A percentile compares a stretch with the other conserved stretches of the same genome.
These are phyloP conservation scores for Leptobrachium leishanense DNA, from an alignment of 2,113 vertebrate species.

Conservation along the genomic window DNA sequence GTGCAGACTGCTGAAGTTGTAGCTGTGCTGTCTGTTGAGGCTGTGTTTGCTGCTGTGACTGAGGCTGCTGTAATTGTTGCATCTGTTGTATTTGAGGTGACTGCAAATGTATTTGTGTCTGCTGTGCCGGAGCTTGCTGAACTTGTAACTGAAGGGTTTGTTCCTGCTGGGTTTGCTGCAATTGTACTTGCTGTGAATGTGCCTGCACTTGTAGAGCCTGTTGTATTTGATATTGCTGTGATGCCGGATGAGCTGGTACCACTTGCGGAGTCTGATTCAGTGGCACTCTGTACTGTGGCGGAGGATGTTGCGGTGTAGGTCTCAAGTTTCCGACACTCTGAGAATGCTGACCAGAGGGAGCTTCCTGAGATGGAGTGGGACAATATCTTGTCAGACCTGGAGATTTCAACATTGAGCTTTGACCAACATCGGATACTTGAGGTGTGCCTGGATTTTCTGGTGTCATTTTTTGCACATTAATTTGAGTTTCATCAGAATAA, in stretches of 20 bases:
- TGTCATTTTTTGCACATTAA: conserved; percentile 10
- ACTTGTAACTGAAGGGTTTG: too few species aligned
- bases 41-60: conserved; percentile 4
- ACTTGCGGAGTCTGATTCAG: not conserved
- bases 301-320: conserved; percentile 28
- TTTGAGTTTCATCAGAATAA: conserved; percentile 30
- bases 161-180: too few species aligned
- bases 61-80: conserved; percentile 10
- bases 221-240: conserved; percentile 15
- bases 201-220: not conserved
- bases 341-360: conserved; percentile 2
- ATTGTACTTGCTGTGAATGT: conserved; percentile 4
- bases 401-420: conserved; percentile 27
- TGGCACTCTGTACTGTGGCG: conserved; percentile 36
- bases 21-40: not conserved
- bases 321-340: conserved; percentile 8
- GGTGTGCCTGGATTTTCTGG: not conserved
- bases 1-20: conserved; percentile 19
- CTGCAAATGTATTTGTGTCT: not conserved
- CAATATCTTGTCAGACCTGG: conserved; percentile 8
- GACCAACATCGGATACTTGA: conserved; percentile 12
- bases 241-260: conserved; percentile 9
- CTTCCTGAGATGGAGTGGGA: conserved; percentile 17
- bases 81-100: conserved; percentile 17
- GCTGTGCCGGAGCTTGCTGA: not conserved